These are phyloP conservation scores for Parus major DNA, from an alignment of 2,113 vertebrate genomes.

Conservation along the genomic window DNA sequence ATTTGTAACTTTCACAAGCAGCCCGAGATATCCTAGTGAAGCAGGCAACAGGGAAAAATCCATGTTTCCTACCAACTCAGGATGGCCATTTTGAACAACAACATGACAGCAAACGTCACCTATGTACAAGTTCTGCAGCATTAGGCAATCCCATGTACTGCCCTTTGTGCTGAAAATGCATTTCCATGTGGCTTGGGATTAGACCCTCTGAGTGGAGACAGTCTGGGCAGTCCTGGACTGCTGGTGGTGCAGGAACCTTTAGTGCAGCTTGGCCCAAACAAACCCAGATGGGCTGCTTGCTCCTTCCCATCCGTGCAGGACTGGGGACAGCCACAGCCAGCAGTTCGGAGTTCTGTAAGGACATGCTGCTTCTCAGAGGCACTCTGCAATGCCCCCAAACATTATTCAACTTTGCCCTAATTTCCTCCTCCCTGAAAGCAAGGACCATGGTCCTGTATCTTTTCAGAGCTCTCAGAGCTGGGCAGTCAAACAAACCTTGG, in stretches of 20 bases:
- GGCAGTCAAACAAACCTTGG: not conserved
- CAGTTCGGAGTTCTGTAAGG: not conserved
- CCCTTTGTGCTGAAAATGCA: not conserved
- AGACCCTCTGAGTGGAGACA: not conserved
- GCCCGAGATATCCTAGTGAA: not conserved
- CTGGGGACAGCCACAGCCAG: not conserved
- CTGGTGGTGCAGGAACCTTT: not conserved
- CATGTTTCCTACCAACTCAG: not conserved
- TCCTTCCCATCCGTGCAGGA: not conserved
- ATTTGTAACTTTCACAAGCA: not conserved
- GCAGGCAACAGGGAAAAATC: not conserved
- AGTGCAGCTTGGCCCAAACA: not conserved
- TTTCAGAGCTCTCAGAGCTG: not conserved
- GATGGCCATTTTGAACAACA: accelerated
- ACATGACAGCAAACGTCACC: not conserved
- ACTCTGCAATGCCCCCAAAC: not conserved
- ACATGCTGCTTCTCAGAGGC: not conserved
- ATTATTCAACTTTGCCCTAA: not conserved
- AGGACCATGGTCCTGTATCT: not conserved
- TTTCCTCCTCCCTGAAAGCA: not conserved
- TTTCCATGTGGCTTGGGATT: not conserved
- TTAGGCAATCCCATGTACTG: not conserved
- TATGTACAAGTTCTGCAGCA: not conserved
- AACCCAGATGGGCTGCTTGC: accelerated
- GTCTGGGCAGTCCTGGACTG: not conserved